These are phyloP conservation scores for Egretta garzetta DNA, from an alignment of 2,113 vertebrate species.

Conservation along the genomic window DNA sequence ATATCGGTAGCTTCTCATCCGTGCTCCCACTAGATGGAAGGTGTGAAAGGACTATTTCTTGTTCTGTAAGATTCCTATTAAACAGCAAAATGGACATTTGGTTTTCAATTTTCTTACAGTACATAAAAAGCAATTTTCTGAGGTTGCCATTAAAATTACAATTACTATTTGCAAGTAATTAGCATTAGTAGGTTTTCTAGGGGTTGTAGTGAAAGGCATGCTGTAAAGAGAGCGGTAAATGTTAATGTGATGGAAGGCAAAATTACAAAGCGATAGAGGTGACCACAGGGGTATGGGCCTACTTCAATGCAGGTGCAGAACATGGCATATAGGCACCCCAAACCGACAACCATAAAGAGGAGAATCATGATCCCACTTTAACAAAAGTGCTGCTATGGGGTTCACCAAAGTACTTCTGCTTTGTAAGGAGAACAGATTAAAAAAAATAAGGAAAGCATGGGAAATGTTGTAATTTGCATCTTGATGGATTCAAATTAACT, in stretches of 20 bases:
- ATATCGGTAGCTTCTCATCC: neutral
- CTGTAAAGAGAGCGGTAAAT: conserved; percentile 29
- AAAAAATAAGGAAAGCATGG: neutral
- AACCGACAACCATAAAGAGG: neutral
- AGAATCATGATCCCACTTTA: neutral
- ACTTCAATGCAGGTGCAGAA: neutral
- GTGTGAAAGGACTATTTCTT: neutral
- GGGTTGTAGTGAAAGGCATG: neutral
- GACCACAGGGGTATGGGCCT: neutral
- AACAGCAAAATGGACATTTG: conserved; percentile 13
- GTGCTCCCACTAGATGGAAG: neutral
- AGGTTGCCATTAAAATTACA: conserved; percentile 38
- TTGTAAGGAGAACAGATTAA: neutral
- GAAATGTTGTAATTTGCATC: neutral
- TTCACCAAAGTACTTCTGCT: neutral
- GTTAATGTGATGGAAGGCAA: conserved; percentile 21
- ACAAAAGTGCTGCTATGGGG: neutral
- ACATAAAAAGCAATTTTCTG: conserved; percentile 46
- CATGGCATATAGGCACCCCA: neutral
- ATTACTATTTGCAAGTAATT: conserved; percentile 53
- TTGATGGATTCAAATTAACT: neutral
- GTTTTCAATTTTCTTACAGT: conserved; percentile 34
- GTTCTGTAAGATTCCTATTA: neutral
- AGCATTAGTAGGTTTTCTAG: conserved; percentile 11
- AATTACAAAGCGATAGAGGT: neutral